phyloP scores from a whole-genome alignment of 1,140 invertebrate genomes.

The Euschistus heros region DNA sequence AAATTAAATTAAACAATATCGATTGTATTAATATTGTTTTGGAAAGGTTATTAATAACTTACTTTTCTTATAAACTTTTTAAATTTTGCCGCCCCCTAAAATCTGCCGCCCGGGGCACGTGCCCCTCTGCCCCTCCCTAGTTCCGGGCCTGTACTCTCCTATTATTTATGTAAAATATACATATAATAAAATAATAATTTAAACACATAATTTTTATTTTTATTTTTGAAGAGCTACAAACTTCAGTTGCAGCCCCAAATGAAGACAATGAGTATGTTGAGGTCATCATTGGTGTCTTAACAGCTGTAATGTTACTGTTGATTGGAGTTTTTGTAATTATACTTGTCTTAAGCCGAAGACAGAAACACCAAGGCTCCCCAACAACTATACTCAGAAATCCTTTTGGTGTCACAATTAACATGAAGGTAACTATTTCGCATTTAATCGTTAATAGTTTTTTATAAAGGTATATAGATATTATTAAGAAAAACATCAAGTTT shows the following conservation, averaged over 20 bases:
- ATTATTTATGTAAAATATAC: no score
- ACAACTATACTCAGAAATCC: constrained; percentile 51
- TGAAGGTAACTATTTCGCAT: constrained; percentile 43
- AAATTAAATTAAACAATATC: no score
- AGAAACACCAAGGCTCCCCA: constrained; percentile 51
- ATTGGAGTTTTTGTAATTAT: constrained; percentile 55
- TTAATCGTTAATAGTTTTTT: not conserved
- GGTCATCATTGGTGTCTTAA: constrained; percentile 59
- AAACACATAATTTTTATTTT: no score
- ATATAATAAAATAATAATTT: no score
- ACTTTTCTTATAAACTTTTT: no score
- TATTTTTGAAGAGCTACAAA: not conserved
- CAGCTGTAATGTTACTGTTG: constrained; percentile 56
- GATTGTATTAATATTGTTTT: no score
- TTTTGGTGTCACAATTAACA: constrained; percentile 53
- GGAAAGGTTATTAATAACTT: no score
- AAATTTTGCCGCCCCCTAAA: no score
- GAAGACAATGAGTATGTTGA: constrained; percentile 54
- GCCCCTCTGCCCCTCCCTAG: no score
- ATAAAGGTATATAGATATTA: not conserved
- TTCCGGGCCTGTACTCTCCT: no score
- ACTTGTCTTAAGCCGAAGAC: constrained; percentile 50
- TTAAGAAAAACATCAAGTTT: not conserved
- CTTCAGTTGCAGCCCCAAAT: constrained; percentile 46
- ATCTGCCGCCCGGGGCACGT: no score